phyloP scores from a whole-genome alignment of 2,113 vertebrate species.

The Dendropsophus ebraccatus region DNA sequence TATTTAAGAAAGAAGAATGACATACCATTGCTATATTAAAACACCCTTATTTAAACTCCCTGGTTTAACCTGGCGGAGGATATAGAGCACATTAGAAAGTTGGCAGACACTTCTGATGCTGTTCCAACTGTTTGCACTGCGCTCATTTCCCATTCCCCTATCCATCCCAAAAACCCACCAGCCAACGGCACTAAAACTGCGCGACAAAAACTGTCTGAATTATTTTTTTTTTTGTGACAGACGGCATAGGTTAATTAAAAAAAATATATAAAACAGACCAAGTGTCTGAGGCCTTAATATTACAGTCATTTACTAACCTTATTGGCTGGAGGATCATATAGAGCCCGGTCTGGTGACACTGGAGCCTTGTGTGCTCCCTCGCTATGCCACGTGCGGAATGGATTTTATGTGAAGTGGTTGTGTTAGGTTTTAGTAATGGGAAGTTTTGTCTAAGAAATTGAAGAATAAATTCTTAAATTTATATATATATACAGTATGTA shows the following conservation, averaged over 20 bases:
- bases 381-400: neutral
- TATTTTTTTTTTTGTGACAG: neutral
- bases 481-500: too few species aligned
- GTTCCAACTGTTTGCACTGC: constrained; percentile 33
- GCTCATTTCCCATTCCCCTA: constrained; percentile 26
- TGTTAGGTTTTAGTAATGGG: neutral
- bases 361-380: neutral
- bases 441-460: neutral
- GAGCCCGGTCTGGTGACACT: neutral
- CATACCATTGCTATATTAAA: constrained; percentile 20
- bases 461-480: neutral
- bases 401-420: neutral
- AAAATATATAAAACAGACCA: neutral
- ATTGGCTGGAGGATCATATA: neutral
- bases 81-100: constrained; percentile 39
- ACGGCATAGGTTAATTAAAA: constrained; percentile 21
- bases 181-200: constrained; percentile 16
- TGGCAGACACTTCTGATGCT: constrained; percentile 17
- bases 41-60: constrained; percentile 25
- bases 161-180: neutral
- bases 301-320: constrained; percentile 12
- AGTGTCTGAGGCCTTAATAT: constrained; percentile 12
- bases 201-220: constrained; percentile 26
- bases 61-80: constrained; percentile 22
- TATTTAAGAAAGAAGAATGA: constrained; percentile 19